Evolutionary conservation across 2,113 vertebrate species (phyloP).

Genomic region (Cyphotilapia sp.): DNA sequence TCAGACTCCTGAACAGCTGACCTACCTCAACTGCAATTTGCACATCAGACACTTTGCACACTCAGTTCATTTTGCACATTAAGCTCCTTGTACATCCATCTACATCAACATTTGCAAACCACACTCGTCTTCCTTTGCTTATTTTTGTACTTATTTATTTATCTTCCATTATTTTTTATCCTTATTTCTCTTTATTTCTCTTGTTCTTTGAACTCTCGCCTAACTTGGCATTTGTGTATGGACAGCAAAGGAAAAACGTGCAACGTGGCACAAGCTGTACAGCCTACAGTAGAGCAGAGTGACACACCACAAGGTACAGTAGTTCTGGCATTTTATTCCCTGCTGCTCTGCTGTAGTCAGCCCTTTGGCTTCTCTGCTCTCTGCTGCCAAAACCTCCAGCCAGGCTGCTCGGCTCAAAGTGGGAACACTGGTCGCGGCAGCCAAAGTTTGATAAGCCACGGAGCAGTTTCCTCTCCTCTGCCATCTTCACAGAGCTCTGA

Average conservation of each 20-base stretch:
- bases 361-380: constrained; percentile 36
- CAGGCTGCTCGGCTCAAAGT: constrained; percentile 3
- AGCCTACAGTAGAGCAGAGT: not conserved
- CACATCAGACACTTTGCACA: accelerated
- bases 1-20: not conserved
- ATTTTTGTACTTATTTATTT: not conserved
- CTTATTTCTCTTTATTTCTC: not conserved
- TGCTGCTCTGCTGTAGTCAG: constrained; percentile 44
- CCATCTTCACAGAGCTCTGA: not conserved
- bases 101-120: not conserved
- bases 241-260: not conserved
- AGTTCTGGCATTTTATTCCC: not conserved
- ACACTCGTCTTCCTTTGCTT: accelerated
- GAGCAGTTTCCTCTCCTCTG: not conserved
- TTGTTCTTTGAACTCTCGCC: not conserved
- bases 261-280: constrained; percentile 27
- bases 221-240: not conserved
- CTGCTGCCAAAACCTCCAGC: constrained; percentile 39
- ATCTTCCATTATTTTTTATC: not conserved
- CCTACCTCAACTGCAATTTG: not conserved
- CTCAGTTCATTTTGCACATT: not conserved
- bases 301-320: constrained; percentile 17
- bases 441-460: constrained; percentile 17
- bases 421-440: constrained; percentile 8
- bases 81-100: not conserved